Evolutionary conservation across 2,797 vertebrate species (phyloP).

Genomic region (Salarias fasciatus): DNA sequence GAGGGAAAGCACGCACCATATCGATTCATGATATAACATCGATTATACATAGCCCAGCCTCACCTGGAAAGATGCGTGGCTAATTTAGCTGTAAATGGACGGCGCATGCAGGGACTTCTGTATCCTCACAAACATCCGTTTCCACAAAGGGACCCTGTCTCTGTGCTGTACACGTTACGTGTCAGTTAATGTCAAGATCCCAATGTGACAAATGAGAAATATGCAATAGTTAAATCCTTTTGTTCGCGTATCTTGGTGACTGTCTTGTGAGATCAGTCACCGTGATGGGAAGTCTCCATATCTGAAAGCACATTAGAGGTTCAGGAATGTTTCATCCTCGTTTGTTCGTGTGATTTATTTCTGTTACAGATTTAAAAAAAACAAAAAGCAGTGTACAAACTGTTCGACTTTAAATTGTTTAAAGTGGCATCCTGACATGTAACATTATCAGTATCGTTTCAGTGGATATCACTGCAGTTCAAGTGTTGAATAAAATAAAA

Average conservation of each 20-base stretch:
- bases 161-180: neutral
- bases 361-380: neutral
- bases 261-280: neutral
- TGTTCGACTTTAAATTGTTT: too few species aligned
- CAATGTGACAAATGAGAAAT: constrained; percentile 26
- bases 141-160: neutral
- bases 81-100: constrained; percentile 4
- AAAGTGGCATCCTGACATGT: neutral
- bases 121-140: constrained; percentile 5
- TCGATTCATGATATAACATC: too few species aligned
- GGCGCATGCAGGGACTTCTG: neutral
- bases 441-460: too few species aligned
- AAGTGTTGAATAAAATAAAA: constrained; percentile 17
- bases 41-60: too few species aligned
- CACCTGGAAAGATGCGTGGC: neutral
- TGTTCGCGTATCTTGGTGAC: neutral
- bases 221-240: constrained; percentile 33
- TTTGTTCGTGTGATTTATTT: neutral
- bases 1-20: too few species aligned
- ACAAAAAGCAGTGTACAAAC: too few species aligned
- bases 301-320: constrained; percentile 41
- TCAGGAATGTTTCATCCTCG: neutral
- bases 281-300: neutral
- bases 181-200: constrained; percentile 21
- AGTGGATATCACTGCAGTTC: constrained; percentile 22